Evolutionary conservation across 2,797 vertebrate genomes (phyloP), one percentile per base, ranked within the genome.

Genomic region (Onychomys leucogaster): DNA sequence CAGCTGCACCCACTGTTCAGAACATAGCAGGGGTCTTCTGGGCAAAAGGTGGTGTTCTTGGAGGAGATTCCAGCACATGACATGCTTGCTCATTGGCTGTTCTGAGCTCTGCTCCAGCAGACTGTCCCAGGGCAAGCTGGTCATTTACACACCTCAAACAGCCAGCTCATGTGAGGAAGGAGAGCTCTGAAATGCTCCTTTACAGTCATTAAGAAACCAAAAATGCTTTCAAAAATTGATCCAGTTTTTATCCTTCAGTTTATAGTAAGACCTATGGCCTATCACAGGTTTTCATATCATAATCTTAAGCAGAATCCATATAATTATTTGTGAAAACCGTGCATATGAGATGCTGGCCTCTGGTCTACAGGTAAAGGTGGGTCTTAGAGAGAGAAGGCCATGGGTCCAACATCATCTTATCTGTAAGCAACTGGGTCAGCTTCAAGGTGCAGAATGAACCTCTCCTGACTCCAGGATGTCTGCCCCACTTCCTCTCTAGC

Each of bases 291-390:
- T 92, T 77, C 83, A 89, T 6, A 32, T 85, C 6, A 27, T 29
- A 90, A 90, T 41, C 46, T 71, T 76, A 87, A 80, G 63, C 5
- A 77, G 41, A 92, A 81, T 4, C 76, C 76, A 71, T 81, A 34
- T 57, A 90, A 69, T 90, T 69, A 75, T 75, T 89, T 92, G 12
- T 49, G 43, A 67, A 84, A 93, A 67, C 27, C 14, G 71, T 23
- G 12, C 5, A 43, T 34, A 65, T 59, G 57, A 27, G 23, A 49
- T n/a, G 43, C 49, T 57, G 63, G 9, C 13, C 14, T 69, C 34
- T 84, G 89, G 76, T 29, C 19, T 81, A 52, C 46, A 85, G 2
- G 11, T 11, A 4, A 43, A 63, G 59, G 37, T 59, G 46, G 46
- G 19, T 34, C 73, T 37, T 63, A 29, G 55, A 71, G 55, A 83